These are phyloP conservation scores for Steinernema scapterisci DNA, from an alignment of 2,888 invertebrate species.

Conservation along the genomic window DNA sequence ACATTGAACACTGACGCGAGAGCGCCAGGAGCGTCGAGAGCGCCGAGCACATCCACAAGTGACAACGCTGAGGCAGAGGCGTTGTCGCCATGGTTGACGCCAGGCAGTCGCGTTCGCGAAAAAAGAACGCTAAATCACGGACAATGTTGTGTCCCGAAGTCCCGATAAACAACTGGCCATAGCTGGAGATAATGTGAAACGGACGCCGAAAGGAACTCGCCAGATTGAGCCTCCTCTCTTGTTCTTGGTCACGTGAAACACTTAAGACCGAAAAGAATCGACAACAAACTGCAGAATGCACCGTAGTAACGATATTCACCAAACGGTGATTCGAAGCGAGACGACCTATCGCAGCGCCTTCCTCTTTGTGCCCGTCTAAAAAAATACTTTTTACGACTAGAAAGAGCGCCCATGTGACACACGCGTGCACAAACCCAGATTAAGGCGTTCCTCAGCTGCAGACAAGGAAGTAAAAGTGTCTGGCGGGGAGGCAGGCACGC, in stretches of 20 bases:
- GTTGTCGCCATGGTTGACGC: too few species aligned
- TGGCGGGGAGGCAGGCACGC: background rate
- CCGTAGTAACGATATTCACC: background rate
- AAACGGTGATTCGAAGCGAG: conserved; percentile 4
- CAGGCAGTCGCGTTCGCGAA: too few species aligned
- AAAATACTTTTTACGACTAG: background rate
- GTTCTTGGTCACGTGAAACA: too few species aligned
- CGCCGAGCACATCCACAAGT: too few species aligned
- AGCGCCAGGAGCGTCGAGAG: too few species aligned
- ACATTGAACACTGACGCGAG: conserved; percentile 1
- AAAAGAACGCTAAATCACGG: background rate
- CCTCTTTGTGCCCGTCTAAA: conserved; percentile 10
- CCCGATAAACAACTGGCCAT: background rate
- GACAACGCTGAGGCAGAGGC: too few species aligned
- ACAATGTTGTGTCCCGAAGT: background rate
- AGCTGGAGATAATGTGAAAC: background rate
- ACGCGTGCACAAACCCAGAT: conserved; percentile 8
- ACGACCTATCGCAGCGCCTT: conserved; percentile 1
- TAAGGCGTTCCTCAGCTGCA: conserved; percentile 14
- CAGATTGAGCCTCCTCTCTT: too few species aligned
- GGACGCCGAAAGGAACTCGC: background rate
- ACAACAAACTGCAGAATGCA: background rate
- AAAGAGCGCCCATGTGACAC: conserved; percentile 10
- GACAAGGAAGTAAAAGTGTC: conserved; percentile 26
- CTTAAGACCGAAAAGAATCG: background rate